phyloP scores from a whole-genome alignment of 2,797 vertebrate genomes.

The Delichon dasypus region DNA sequence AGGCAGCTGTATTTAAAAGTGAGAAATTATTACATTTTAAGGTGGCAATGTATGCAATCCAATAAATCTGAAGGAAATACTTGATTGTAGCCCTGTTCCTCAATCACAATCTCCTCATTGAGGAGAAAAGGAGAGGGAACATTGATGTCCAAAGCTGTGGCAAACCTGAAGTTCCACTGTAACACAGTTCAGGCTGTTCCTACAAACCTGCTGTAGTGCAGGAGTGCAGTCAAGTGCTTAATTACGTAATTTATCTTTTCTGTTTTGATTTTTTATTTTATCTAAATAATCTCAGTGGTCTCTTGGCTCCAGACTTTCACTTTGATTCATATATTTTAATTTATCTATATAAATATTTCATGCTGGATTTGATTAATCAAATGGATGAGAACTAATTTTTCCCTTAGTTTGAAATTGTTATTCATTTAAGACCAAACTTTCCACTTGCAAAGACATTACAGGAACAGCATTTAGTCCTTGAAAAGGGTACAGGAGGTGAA shows the following conservation, averaged over 20 bases:
- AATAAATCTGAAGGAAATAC: background rate
- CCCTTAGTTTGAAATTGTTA: background rate
- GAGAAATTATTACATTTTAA: background rate
- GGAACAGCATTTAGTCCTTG: background rate
- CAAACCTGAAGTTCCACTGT: background rate
- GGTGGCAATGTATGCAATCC: rapidly evolving
- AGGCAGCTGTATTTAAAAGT: background rate
- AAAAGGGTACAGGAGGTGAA: background rate
- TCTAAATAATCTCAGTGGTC: background rate
- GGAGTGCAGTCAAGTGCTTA: background rate
- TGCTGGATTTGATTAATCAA: slow-evolving; percentile 10
- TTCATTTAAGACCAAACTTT: background rate
- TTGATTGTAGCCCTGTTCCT: background rate
- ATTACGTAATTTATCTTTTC: slow-evolving; percentile 13
- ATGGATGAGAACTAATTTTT: slow-evolving; percentile 3
- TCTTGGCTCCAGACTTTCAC: background rate
- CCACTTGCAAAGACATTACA: background rate
- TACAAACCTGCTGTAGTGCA: background rate
- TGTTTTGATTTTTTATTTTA: slow-evolving; percentile 46
- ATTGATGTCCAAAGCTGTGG: background rate
- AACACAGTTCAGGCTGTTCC: background rate
- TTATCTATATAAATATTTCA: slow-evolving; percentile 50
- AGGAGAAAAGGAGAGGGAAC: background rate
- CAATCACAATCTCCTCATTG: background rate
- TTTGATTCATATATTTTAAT: slow-evolving; percentile 48